Base-by-base conservation (phyloP, 2,797 vertebrate genomes). In the Eulemur coronatus region DNA sequence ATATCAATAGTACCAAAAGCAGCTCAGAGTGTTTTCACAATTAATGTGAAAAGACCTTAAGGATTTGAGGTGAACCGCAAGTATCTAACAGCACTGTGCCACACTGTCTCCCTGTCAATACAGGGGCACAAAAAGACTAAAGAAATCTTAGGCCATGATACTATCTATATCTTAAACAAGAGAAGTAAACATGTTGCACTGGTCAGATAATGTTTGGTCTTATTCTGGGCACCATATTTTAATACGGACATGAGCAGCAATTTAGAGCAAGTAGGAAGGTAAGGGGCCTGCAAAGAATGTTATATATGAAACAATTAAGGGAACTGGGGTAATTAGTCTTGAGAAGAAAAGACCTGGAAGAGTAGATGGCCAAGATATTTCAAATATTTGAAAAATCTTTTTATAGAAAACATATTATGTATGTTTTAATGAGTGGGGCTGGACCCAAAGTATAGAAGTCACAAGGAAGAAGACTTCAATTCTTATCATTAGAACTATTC, bases 341-440 rank as follows among this genome's bases (percentile, higher is more conserved):
- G 43, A 81, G 65, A 86, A 85, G 48, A 73, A 87, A 76, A 91
- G 14, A 90, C 12, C 30, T 61, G 5, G 35, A 52, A 89, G 80
- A 85, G 5, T 52, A 33, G 33, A 90, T 10, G 46, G 50, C 69
- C 3, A 79, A 85, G 65, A 57, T 59, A 81, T 50, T 92, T 96
- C 73, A 93, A 94, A 80, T 84, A 97, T 67, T 8, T 89, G 70
- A 76, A 89, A 96, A 87, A 33, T 7, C 4, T 80, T 89, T 80
- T 84, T 35, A 91, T 4, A 70, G 30, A 86, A 86, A 78, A 69
- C 11, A 95, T 17, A 65, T 26, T 70, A 63, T 18, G 38, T 73
- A 86, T 63, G 22, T 76, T 87, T 72, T 89, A 91, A 88, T 57
- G 41, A 91, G 59, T 18, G 76, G 85, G 73, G 28, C 52, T 85